These are phyloP conservation scores for Junco hyemalis DNA, from an alignment of 2,113 vertebrate species.

Conservation along the genomic window DNA sequence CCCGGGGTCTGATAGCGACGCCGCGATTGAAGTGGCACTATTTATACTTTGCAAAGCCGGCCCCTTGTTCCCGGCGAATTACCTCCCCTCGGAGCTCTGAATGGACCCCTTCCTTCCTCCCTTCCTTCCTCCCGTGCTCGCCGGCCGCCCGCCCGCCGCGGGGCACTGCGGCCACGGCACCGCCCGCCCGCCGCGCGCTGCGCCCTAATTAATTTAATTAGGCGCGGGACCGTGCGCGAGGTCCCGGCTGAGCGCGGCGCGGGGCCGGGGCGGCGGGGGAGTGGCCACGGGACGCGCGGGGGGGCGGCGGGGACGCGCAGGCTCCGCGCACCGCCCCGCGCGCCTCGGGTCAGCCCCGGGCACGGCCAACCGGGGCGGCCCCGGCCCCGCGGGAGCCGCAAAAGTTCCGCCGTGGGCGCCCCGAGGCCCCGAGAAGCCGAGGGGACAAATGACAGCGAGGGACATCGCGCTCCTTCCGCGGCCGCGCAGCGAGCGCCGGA, in stretches of 20 bases:
- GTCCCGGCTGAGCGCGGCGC: no score
- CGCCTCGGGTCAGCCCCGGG: neutral
- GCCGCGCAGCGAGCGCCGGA: neutral
- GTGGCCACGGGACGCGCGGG: neutral
- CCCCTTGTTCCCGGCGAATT: neutral
- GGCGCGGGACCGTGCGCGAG: neutral
- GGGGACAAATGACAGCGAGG: neutral
- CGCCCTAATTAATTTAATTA: neutral
- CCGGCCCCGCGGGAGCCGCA: neutral
- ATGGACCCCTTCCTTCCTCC: neutral
- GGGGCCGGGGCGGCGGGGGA: no score
- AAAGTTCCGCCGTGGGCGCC: slow-evolving; percentile 21
- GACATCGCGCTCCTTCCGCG: neutral
- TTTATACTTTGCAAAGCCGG: neutral
- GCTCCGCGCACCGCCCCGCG: slow-evolving; percentile 1
- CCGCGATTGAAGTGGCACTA: neutral
- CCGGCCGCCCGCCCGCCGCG: no score
- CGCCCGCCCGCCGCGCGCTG: no score
- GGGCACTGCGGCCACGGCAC: neutral
- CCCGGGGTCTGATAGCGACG: neutral
- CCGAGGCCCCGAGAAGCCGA: neutral
- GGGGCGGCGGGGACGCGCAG: neutral
- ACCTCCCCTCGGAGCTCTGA: neutral
- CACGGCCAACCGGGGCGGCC: neutral
- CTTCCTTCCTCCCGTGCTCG: neutral